Conservation (phyloP, 2,113 vertebrate species). For the Tinamus guttatus region DNA sequence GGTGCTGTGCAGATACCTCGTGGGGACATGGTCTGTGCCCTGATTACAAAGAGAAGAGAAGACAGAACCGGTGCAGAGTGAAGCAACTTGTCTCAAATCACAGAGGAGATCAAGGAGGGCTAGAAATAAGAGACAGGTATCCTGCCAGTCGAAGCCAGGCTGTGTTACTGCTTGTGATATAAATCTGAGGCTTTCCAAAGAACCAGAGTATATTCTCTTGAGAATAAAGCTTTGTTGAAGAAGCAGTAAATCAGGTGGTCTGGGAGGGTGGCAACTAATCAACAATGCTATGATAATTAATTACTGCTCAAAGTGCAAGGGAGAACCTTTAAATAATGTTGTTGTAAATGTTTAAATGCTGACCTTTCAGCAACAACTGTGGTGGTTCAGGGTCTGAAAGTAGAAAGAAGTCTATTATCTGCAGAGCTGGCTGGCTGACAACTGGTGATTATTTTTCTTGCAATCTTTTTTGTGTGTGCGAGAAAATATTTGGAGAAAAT, state of each 20-base stretch:
- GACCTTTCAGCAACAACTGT: not conserved
- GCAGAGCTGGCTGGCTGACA: not conserved
- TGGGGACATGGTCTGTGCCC: not conserved
- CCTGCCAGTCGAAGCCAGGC: not conserved
- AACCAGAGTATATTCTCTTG: not conserved
- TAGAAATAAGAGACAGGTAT: not conserved
- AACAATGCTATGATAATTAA: rapidly evolving
- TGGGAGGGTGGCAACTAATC: not conserved
- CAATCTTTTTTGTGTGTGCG: rapidly evolving
- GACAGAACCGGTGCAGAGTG: conserved; percentile 3
- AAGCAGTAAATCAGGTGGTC: not conserved
- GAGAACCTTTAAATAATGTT: not conserved
- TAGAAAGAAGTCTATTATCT: not conserved
- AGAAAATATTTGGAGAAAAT: not conserved
- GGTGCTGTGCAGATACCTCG: not conserved
- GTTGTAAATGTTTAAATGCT: not conserved
- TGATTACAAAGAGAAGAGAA: not conserved
- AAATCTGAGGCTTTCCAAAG: not conserved
- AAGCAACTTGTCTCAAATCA: not conserved
- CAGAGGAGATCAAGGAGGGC: not conserved
- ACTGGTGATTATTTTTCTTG: not conserved
- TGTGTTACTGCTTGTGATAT: not conserved
- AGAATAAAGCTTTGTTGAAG: not conserved
- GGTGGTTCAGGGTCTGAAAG: not conserved
- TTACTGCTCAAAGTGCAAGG: not conserved